These are phyloP conservation scores for Apocrypta bakeri DNA, from an alignment of 1,140 invertebrate species.

Conservation along the genomic window DNA sequence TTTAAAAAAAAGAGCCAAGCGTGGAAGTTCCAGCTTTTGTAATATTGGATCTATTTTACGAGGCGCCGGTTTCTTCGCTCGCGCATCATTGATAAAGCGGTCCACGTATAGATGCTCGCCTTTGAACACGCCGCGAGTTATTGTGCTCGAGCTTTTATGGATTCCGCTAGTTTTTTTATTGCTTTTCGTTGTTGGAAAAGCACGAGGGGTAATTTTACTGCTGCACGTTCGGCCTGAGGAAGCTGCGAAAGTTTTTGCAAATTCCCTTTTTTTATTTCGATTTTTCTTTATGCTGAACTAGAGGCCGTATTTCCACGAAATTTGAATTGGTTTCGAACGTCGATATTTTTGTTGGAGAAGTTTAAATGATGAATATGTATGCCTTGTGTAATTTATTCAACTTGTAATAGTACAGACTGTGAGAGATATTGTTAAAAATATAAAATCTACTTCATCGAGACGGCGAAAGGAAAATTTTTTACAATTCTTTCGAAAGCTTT, in stretches of 20 bases:
- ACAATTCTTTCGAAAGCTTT: not conserved
- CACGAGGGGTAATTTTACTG: constrained; percentile 25
- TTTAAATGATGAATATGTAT: not conserved
- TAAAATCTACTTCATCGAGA: not conserved
- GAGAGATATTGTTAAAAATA: not conserved
- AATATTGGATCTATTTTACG: constrained; percentile 39
- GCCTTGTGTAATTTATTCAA: not conserved
- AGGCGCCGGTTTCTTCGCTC: constrained; percentile 11
- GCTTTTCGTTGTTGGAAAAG: constrained; percentile 7
- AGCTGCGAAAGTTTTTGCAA: not conserved
- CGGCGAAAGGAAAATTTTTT: not conserved
- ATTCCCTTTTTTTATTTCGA: not conserved
- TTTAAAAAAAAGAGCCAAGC: not conserved
- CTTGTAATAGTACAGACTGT: not conserved
- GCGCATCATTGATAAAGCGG: constrained; percentile 40
- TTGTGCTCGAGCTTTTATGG: constrained; percentile 35
- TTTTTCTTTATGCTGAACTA: not conserved
- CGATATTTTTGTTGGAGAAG: not conserved
- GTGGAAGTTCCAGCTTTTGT: not conserved
- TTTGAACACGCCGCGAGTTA: constrained; percentile 29
- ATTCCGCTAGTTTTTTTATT: constrained; percentile 28
- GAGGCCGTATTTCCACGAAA: not conserved
- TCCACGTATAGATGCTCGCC: not conserved
- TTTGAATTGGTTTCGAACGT: not conserved
- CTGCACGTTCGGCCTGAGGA: not conserved